These are phyloP conservation scores for Isichthys henryi DNA, from an alignment of 2,113 vertebrate genomes.

Conservation along the genomic window DNA sequence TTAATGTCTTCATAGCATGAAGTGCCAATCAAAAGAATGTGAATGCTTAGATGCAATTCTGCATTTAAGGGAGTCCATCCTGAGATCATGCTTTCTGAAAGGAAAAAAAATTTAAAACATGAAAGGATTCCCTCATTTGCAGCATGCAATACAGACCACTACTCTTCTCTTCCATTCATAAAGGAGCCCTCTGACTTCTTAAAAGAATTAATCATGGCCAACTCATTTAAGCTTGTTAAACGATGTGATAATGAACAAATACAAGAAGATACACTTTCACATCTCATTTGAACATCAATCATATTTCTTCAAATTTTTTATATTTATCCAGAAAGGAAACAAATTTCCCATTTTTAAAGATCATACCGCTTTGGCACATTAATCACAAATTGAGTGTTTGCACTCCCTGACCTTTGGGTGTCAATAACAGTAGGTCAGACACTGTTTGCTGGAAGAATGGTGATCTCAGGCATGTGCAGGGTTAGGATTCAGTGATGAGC, in stretches of 20 bases:
- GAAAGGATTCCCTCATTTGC: not conserved
- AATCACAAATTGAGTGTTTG: not conserved
- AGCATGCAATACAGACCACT: not conserved
- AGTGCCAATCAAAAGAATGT: not conserved
- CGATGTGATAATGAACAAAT: not conserved
- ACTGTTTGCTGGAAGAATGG: not conserved
- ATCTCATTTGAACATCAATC: not conserved
- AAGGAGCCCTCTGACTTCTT: not conserved
- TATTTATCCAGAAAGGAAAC: not conserved
- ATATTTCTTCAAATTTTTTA: not conserved
- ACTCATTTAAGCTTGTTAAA: not conserved
- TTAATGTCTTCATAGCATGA: not conserved
- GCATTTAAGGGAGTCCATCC: not conserved
- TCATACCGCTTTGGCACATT: not conserved
- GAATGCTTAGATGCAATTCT: not conserved
- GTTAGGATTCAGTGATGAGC: not conserved
- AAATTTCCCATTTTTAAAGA: not conserved
- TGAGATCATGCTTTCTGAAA: not conserved
- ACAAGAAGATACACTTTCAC: not conserved
- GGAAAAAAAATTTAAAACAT: not conserved
- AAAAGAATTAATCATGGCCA: not conserved
- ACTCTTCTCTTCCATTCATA: not conserved
- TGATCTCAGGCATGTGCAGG: not conserved
- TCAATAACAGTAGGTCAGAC: not conserved
- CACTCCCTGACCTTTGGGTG: not conserved